Base-by-base conservation (phyloP, 1,140 invertebrate species). In the Acyrthosiphon pisum region DNA sequence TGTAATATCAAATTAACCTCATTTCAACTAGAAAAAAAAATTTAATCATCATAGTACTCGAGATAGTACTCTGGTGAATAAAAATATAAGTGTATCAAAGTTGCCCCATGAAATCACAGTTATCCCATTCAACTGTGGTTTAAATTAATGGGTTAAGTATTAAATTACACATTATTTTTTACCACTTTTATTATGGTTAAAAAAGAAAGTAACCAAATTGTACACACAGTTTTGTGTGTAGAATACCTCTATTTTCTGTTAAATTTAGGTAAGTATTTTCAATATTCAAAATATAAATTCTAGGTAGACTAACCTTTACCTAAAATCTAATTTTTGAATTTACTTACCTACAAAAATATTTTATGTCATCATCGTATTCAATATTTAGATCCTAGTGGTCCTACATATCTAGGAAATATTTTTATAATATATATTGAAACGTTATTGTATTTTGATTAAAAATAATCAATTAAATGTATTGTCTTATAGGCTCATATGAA, bases 401-500 rank as follows among this genome's bases (percentile, higher is more conserved):
- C 9, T 60, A 60, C 56, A 26, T 60, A 30, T 68, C 14, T 76
- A 76, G 6, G 0, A 76, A 4, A 14, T 68, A 68, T 68, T 30
- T 30, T 76, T 14, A 76, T 76, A 6, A 76, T 76, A n/a, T 76
- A n/a, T 68, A n/a, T n/a, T 7, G 20, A 22, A 53, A 6, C 6
- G 6, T 53, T 20, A 76, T n/a, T 76, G 6, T 76, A n/a, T 76
- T n/a, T 76, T 76, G n/a, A 76, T 6, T n/a, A 35, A 18, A 18
- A 83, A 23, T 83, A 83, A 83, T 35, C 35, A 37, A 83, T 83
- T 30, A 6, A 86, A 46, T 6, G 20, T 23, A 53, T 89, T 56
- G 9, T 90, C 44, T 97, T 97, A 84, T 96, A 99, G 98, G 99
- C 99, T 95, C 97, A 98, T 95, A 98, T 99, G 97, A 99, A 99